Base-by-base conservation (phyloP, 2,888 invertebrate genomes). In the Diplazon laetatorius region DNA sequence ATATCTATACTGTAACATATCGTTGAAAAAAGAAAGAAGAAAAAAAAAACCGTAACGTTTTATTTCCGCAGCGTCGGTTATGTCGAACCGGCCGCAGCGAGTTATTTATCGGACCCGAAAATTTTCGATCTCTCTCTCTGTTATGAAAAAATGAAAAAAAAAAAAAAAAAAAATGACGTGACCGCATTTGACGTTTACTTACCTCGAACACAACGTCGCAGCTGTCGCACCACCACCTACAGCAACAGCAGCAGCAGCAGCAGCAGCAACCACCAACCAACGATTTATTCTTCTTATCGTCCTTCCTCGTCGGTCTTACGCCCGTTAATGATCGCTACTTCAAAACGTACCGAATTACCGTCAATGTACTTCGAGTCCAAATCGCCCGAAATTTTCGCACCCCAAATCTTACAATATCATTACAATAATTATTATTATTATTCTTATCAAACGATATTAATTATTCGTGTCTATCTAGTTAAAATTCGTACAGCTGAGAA, bases 191-290 rank as follows among this genome's bases (percentile, higher is more conserved):
- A 22, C 12, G 18, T 2, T 66, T 37, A 65, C 79, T 68, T 57
- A 79, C 79, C 79, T 76, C 57, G 46, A 30, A 76, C 63, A 63
- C 62, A 63, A 20, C 57, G 71, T 68, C 39, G 44, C 72, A 57
- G 72, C 25, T 42, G 63, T 42, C 25, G 18, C 12, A n/a, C n/a
- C n/a, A n/a, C n/a, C n/a, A n/a, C n/a, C n/a, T n/a, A n/a, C n/a
- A n/a, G n/a, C n/a, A n/a, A n/a, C n/a, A n/a, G n/a, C n/a, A n/a
- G n/a, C n/a, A n/a, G n/a, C n/a, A n/a, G n/a, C n/a, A n/a, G n/a
- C n/a, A n/a, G 57, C 71, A 59, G 78, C 68, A 57, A 71, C 52
- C 68, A 48, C 59, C 72, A 35, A 55, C 18, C 25, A 65, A 22
- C 18, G n/a, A 65, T 39, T n/a, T 75, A 35, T 46, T 65, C 70